Evolutionary conservation across 1,140 invertebrate genomes (phyloP).

Genomic region (Atta texana): DNA sequence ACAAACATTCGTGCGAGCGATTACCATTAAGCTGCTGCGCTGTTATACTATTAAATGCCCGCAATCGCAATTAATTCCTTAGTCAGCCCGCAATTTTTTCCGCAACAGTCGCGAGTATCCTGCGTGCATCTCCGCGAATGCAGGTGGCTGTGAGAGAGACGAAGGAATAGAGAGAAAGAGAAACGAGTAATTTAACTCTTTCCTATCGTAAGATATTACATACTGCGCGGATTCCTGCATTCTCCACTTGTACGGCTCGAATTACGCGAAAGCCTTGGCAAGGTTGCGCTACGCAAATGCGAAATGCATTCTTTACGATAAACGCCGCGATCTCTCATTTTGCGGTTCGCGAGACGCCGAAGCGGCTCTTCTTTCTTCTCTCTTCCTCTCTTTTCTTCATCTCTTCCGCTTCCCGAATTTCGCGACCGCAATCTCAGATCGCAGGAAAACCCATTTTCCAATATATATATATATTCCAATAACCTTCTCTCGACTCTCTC

Average conservation of each 20-base stretch:
- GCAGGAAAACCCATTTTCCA: background rate
- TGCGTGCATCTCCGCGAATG: conserved; percentile 1
- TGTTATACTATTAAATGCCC: conserved; percentile 38
- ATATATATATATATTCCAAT: conserved; percentile 13
- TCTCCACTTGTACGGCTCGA: conserved; percentile 31
- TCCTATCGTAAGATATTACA: conserved; percentile 38
- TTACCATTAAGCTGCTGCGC: conserved; percentile 1
- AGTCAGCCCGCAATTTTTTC: background rate
- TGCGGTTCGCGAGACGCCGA: background rate
- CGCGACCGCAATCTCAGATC: conserved; percentile 10
- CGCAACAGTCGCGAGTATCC: background rate
- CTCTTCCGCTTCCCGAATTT: conserved; percentile 48
- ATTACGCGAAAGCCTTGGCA: conserved; percentile 56
- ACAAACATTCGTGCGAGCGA: conserved; percentile 19
- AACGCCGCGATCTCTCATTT: conserved; percentile 23
- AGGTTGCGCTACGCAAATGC: conserved; percentile 13
- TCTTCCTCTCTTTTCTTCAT: background rate
- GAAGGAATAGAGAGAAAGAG: background rate
- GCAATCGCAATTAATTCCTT: conserved; percentile 46
- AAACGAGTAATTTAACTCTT: conserved; percentile 31
- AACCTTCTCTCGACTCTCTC: background rate
- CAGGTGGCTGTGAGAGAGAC: background rate
- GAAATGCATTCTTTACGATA: conserved; percentile 19
- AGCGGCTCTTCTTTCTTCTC: background rate
- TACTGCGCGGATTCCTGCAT: conserved; percentile 33